Evolutionary conservation across 2,888 invertebrate species (phyloP).

Genomic region (Tipula vernalis): DNA sequence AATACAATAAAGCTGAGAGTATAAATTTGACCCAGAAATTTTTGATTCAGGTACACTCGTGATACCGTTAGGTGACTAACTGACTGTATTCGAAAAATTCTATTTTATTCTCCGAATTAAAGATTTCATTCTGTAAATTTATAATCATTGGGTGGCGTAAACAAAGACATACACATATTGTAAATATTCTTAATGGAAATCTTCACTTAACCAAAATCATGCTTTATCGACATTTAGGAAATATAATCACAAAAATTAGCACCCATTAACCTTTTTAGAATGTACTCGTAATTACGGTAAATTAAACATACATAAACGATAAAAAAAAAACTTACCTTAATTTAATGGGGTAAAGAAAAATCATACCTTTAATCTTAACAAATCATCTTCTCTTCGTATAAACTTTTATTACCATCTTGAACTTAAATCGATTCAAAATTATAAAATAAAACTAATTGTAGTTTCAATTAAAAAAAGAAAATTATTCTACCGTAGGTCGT

Average conservation of each 20-base stretch:
- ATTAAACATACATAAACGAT: not conserved
- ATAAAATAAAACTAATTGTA: not conserved
- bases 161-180: not conserved
- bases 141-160: no score
- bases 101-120: no score
- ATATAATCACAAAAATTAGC: not conserved
- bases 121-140: no score
- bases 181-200: not conserved
- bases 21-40: no score
- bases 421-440: not conserved
- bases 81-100: no score
- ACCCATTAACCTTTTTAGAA: not conserved
- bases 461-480: not conserved
- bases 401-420: not conserved
- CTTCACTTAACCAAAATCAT: not conserved
- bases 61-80: no score
- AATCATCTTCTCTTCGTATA: not conserved
- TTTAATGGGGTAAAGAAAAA: not conserved
- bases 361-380: not conserved
- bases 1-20: no score
- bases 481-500: not conserved
- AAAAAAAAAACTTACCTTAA: not conserved
- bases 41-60: no score
- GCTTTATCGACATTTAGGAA: not conserved
- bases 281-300: not conserved